Evolutionary conservation across 2,113 vertebrate species (phyloP), one percentile per base, ranked within the genome.

Genomic region (Cinclus cinclus): DNA sequence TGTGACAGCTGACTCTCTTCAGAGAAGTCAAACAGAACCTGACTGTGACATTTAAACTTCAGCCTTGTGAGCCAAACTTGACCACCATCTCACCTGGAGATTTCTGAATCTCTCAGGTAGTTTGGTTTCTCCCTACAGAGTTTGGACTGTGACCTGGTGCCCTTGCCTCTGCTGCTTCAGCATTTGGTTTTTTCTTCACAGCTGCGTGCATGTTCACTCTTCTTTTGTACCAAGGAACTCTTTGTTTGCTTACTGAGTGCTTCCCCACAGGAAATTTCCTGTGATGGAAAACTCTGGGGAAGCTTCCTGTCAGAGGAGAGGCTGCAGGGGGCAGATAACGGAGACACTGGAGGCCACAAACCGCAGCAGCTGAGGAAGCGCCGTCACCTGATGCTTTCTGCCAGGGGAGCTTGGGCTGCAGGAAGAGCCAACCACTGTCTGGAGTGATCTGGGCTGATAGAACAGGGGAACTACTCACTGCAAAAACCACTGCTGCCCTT

Each of bases 231-330:
- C 80, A 53, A 89, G 90, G 87, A 96, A 81, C 93, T 94, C 92
- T 97, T 97, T 97, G 92, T 97, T 97, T 97, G 94, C 95, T 92
- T 80, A 74, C 60, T 74, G 58, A 98, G 95, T 89, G 83, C 96
- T 98, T 98, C 98, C 97, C 97, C 96, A 94, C 98, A 98, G 98
- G 98, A 98, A 98, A 98, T 98, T 98, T 98, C 98, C 98, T 97
- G 95, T 95, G 95, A 94, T 94, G 97, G 97, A 97, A 96, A 98
- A 94, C 91, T 96, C 83, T 86, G 97, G 96, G 97, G 97, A 98
- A 98, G 96, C 97, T 98, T 98, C 98, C 98, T 98, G 97, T 96
- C 87, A 55, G 86, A 71, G 24, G 30, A 92, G 96, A 84, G 94
- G 70, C 97, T 98, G 97, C 92, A 35, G 53, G 81, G 91, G 83